These are phyloP conservation scores for Drosophila busckii DNA, from an alignment of 1,140 invertebrate species.

Conservation along the genomic window DNA sequence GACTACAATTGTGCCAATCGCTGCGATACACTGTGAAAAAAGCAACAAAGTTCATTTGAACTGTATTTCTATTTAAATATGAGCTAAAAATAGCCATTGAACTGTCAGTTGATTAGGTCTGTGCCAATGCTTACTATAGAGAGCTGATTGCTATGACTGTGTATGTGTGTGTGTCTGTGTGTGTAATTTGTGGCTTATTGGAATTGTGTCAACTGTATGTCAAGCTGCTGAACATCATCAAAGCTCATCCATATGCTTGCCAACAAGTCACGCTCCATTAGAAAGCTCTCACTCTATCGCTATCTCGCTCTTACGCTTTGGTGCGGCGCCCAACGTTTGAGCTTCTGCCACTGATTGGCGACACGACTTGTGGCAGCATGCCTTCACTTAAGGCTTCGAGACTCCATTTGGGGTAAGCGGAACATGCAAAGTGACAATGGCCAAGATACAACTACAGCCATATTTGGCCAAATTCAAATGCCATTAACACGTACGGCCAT, in stretches of 20 bases:
- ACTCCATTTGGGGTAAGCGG: conserved; percentile 23
- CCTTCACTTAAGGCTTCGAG: conserved; percentile 39
- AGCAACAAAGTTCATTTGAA: too few species aligned
- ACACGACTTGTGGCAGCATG: conserved; percentile 48
- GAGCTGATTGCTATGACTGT: too few species aligned
- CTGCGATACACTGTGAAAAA: conserved; percentile 20
- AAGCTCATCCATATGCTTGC: conserved; percentile 48
- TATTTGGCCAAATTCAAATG: conserved; percentile 78
- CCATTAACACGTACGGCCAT: conserved; percentile 78
- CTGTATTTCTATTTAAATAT: too few species aligned
- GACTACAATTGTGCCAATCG: conserved; percentile 52
- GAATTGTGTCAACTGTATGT: conserved; percentile 49
- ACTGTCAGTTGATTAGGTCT: too few species aligned
- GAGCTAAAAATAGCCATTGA: too few species aligned
- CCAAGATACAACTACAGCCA: conserved; percentile 66
- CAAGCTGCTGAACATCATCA: conserved; percentile 11
- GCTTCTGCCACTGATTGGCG: conserved; percentile 52
- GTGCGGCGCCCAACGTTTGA: conserved; percentile 34
- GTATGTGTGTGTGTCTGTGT: too few species aligned
- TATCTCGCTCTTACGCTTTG: too few species aligned
- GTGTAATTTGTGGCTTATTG: conserved; percentile 28
- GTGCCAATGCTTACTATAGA: too few species aligned
- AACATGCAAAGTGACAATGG: conserved; percentile 70
- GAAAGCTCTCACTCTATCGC: too few species aligned
- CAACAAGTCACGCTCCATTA: conserved; percentile 59